Conservation (phyloP, 2,113 vertebrate genomes). For the Condylura cristata region DNA sequence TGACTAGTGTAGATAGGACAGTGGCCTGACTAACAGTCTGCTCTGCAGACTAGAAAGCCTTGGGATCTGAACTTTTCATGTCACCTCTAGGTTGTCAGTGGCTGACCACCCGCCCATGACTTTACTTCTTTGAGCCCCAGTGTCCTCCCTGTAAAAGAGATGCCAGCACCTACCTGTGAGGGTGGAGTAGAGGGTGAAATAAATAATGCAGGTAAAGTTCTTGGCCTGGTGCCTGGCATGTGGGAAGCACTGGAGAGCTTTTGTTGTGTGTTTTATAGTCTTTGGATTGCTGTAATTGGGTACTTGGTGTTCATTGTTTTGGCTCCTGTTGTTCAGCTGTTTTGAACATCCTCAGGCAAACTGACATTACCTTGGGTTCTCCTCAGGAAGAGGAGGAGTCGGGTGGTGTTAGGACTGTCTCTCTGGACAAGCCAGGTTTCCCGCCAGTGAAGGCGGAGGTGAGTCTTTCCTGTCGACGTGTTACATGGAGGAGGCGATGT, state of each 20-base stretch:
- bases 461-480: conserved; percentile 68
- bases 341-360: conserved; percentile 60
- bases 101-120: neutral
- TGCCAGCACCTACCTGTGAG: neutral
- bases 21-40: fast-evolving
- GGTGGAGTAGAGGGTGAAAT: neutral
- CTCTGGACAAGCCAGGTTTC: conserved; percentile 64
- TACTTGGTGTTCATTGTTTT: neutral
- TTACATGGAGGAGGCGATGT: conserved; percentile 63
- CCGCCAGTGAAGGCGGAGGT: conserved; percentile 65
- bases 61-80: neutral
- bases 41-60: neutral
- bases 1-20: neutral
- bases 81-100: fast-evolving
- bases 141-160: neutral
- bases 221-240: fast-evolving
- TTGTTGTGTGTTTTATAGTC: neutral
- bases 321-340: conserved; percentile 67
- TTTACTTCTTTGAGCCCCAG: neutral
- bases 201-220: neutral
- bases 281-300: neutral
- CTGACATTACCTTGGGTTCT: conserved; percentile 66
- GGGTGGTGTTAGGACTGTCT: neutral
- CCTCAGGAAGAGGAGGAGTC: conserved; percentile 68
- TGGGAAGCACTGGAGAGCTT: fast-evolving